Percentiles rank a stretch among this genome's conserved stretches.
Evolutionary conservation across 2,888 invertebrate species (phyloP).

Genomic region (Hymenopus coronatus): DNA sequence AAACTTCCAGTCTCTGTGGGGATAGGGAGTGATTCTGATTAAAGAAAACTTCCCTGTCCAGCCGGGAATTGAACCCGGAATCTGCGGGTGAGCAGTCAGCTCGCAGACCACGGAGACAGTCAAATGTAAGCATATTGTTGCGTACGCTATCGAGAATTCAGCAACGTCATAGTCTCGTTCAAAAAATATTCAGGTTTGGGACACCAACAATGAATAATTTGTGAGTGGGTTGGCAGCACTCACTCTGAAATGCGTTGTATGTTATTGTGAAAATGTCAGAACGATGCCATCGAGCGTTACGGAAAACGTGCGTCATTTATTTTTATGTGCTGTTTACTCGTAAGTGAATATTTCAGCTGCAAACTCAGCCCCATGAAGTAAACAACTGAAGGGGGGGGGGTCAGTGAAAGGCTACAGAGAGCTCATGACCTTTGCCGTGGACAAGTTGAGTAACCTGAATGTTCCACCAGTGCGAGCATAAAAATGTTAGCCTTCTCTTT

Average conservation of each 20-base stretch:
- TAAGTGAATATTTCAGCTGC: neutral
- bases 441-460: neutral
- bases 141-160: too few relatives aligned
- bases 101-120: too few relatives aligned
- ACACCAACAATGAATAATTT: neutral
- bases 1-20: too few relatives aligned
- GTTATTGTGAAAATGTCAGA: neutral
- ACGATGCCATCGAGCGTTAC: neutral
- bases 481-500: neutral
- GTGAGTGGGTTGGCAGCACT: neutral
- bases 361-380: neutral
- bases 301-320: too few relatives aligned
- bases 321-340: neutral
- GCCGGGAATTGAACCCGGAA: too few relatives aligned
- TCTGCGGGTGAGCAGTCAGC: too few relatives aligned
- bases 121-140: too few relatives aligned
- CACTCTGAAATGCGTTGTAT: neutral
- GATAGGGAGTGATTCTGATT: too few relatives aligned
- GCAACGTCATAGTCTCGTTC: too few relatives aligned
- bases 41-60: too few relatives aligned
- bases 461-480: neutral
- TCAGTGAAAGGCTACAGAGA: neutral
- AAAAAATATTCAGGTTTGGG: neutral
- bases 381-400: neutral
- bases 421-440: neutral